Evolutionary conservation across 2,113 vertebrate species (phyloP).

Genomic region (Leucopsar rothschildi): DNA sequence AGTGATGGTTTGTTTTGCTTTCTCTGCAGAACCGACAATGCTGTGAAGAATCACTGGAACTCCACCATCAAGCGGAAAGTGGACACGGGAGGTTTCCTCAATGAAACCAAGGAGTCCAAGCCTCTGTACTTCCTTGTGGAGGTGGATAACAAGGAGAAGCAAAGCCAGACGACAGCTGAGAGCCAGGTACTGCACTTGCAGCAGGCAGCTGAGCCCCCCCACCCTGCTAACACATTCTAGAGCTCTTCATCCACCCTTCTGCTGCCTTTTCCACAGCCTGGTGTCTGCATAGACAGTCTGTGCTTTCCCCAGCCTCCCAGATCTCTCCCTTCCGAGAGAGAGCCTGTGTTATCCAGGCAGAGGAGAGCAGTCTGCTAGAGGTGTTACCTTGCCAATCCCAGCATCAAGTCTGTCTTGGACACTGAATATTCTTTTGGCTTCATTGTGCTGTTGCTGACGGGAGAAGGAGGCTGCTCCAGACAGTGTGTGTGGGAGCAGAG

Average conservation of each 20-base stretch:
- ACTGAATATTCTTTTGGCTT: not conserved
- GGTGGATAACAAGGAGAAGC: constrained; percentile 80
- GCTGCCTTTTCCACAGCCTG: not conserved
- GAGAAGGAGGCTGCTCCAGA: not conserved
- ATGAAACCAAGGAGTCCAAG: constrained; percentile 73
- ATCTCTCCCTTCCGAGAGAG: not conserved
- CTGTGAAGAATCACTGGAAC: constrained; percentile 99
- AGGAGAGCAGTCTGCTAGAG: not conserved
- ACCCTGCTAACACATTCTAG: not conserved
- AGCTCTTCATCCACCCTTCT: not conserved
- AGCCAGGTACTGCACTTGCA: constrained; percentile 63
- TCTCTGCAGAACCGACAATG: constrained; percentile 89
- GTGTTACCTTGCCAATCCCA: not conserved
- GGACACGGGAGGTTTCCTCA: constrained; percentile 86
- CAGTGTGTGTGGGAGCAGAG: not conserved
- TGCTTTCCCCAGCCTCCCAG: not conserved
- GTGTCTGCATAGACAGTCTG: not conserved
- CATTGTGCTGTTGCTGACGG: not conserved
- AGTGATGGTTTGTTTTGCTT: not conserved
- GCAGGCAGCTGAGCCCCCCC: not conserved
- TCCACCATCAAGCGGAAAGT: constrained; percentile 97
- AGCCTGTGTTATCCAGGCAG: not conserved
- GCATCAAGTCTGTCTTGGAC: not conserved
- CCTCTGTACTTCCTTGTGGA: constrained; percentile 67
- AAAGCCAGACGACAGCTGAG: not conserved